These are phyloP conservation scores for Podotricha telesiphe DNA, from an alignment of 2,888 invertebrate genomes.

Conservation along the genomic window DNA sequence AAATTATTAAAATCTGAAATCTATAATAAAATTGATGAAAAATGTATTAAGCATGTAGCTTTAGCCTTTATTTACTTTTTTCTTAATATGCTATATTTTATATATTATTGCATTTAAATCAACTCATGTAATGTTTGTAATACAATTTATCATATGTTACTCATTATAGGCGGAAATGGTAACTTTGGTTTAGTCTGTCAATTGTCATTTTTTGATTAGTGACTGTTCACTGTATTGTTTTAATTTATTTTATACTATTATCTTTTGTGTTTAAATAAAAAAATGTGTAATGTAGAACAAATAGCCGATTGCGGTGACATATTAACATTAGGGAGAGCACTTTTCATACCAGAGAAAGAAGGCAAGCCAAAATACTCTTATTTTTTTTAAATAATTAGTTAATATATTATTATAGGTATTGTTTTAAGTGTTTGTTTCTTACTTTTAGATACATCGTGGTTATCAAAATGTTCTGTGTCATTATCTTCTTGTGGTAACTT, in stretches of 20 bases:
- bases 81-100: too few species aligned
- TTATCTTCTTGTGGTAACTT: constrained; percentile 75
- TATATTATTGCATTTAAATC: too few species aligned
- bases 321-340: constrained; percentile 81
- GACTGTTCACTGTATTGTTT: background rate
- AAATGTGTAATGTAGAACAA: constrained; percentile 84
- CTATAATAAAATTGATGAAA: too few species aligned
- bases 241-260: background rate
- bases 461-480: constrained; percentile 72
- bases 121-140: too few species aligned
- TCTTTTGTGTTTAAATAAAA: constrained; percentile 39
- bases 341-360: constrained; percentile 82
- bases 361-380: constrained; percentile 54
- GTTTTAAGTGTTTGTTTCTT: constrained; percentile 22
- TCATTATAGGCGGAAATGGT: background rate
- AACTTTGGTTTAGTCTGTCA: background rate
- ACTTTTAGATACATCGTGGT: constrained; percentile 72
- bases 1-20: too few species aligned
- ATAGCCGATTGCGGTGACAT: constrained; percentile 85
- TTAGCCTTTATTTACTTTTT: too few species aligned
- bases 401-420: background rate
- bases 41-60: too few species aligned
- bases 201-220: constrained; percentile 8
- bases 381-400: too few species aligned
- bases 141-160: too few species aligned